Percentiles rank a stretch among this genome's conserved stretches.
These are phyloP conservation scores for Netelia virgata DNA, from an alignment of 2,888 invertebrate genomes.

Conservation along the genomic window DNA sequence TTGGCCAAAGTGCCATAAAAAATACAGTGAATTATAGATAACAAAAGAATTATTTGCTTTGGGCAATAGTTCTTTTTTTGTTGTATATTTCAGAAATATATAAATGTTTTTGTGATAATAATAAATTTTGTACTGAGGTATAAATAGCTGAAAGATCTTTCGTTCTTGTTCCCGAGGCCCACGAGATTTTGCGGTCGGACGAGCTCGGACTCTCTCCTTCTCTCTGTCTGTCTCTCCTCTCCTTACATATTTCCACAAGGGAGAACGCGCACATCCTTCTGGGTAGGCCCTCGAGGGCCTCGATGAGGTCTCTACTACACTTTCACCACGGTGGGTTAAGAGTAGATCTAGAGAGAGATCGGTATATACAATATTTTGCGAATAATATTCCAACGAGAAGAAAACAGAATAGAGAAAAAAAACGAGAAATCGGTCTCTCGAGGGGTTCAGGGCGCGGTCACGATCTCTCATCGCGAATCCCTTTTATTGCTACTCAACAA, in stretches of 20 bases:
- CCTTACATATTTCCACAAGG: slow-evolving; percentile 31
- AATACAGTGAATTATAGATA: not conserved
- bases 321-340: slow-evolving; percentile 50
- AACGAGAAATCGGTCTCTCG: slow-evolving; percentile 12
- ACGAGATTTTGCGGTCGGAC: slow-evolving; percentile 64
- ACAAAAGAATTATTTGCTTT: no score
- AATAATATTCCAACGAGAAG: slow-evolving; percentile 47
- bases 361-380: slow-evolving; percentile 20
- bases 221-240: not conserved
- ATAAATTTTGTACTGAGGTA: no score
- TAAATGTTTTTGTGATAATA: no score
- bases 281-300: slow-evolving; percentile 57
- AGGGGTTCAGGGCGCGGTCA: slow-evolving; percentile 14
- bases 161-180: slow-evolving; percentile 59
- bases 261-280: slow-evolving; percentile 50
- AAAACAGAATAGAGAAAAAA: slow-evolving; percentile 9
- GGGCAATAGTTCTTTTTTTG: no score
- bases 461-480: slow-evolving; percentile 42
- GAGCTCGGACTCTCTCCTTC: slow-evolving; percentile 44
- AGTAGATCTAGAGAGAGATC: slow-evolving; percentile 36
- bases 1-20: not conserved
- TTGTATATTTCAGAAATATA: no score
- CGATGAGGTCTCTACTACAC: slow-evolving; percentile 19
- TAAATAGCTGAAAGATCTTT: slow-evolving; percentile 2
- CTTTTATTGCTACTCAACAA: slow-evolving; percentile 54